These are phyloP conservation scores for Pteria penguin DNA, from an alignment of 2,888 invertebrate species.

Conservation along the genomic window DNA sequence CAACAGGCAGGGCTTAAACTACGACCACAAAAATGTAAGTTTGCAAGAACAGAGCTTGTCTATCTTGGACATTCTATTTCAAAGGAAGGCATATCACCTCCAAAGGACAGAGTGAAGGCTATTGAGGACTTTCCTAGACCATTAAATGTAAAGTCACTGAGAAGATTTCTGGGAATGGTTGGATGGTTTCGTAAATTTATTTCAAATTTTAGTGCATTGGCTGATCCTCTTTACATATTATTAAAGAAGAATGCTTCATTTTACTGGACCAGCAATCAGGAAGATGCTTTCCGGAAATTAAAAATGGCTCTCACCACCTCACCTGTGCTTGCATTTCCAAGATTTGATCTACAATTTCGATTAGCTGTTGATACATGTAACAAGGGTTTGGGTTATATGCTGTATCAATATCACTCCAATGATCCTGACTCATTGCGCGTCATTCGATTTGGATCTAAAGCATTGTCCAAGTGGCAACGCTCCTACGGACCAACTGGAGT, in stretches of 20 bases:
- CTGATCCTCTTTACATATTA: conserved; percentile 6
- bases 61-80: conserved; percentile 43
- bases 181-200: conserved; percentile 48
- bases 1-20: conserved; percentile 17
- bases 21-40: conserved; percentile 29
- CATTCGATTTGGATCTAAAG: conserved; percentile 31
- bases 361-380: conserved; percentile 38
- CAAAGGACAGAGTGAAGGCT: conserved; percentile 13
- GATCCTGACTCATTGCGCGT: not conserved
- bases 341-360: conserved; percentile 41
- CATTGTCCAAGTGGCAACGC: conserved; percentile 19
- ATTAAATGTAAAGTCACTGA: conserved; percentile 5
- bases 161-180: conserved; percentile 23
- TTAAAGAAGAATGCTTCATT: conserved; percentile 19
- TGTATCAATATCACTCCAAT: conserved; percentile 15
- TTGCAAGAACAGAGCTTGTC: conserved; percentile 25
- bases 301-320: conserved; percentile 12
- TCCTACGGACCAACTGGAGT: conserved; percentile 32
- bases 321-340: conserved; percentile 26
- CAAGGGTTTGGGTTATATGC: conserved; percentile 42
- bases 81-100: conserved; percentile 28
- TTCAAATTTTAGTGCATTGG: conserved; percentile 30
- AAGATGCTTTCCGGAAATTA: conserved; percentile 5
- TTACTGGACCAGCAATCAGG: conserved; percentile 12
- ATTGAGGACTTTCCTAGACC: conserved; percentile 10